Evolutionary conservation across 2,113 vertebrate species (phyloP), one percentile per base, ranked within the genome.

Genomic region (Archilochus colubris): DNA sequence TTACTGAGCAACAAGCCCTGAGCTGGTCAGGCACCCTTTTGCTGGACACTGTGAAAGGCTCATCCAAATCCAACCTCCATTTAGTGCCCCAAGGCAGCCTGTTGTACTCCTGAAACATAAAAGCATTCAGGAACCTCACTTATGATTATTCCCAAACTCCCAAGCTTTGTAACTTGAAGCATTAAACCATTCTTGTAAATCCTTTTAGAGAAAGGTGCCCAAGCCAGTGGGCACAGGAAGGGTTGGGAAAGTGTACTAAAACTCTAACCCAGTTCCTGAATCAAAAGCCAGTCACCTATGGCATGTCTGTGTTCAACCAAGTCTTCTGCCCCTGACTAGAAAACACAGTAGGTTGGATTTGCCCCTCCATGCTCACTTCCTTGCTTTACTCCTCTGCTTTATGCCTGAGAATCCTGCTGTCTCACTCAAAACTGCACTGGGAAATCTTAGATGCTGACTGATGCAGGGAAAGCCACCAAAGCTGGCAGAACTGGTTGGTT

Each of bases 1-100:
- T 86, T 70, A 83, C 88, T 81, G 94, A 89, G 89, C 88, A 88
- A 48, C 53, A 48, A 86, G 50, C 55, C 57, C 50, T 38, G 72
- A 82, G 54, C 85, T 58, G 54, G 58, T 57, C 33, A 63, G 44
- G 24, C 54, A 73, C 67, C 75, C n/a, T 85, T 73, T 69, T 57
- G 58, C 62, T 25, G 68, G 79, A 40, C 23, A 19, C 84, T 57
- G 66, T 48, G 77, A 67, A 72, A 82, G 58, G 22, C 30, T 86
- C 44, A 66, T 68, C 81, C 77, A 72, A 61, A 86, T 78, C 10
- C 53, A 67, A 12, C 68, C 69, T 64, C 54, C 28, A 2, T 14
- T 70, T 55, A 14, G 14, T 22, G 46, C 69, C 59, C 9, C 69
- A 61, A 61, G 31, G 25, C 69, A 95, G 66, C 38, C 78, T 62